Conservation (phyloP, 2,113 vertebrate genomes). For the Cebus imitator region DNA sequence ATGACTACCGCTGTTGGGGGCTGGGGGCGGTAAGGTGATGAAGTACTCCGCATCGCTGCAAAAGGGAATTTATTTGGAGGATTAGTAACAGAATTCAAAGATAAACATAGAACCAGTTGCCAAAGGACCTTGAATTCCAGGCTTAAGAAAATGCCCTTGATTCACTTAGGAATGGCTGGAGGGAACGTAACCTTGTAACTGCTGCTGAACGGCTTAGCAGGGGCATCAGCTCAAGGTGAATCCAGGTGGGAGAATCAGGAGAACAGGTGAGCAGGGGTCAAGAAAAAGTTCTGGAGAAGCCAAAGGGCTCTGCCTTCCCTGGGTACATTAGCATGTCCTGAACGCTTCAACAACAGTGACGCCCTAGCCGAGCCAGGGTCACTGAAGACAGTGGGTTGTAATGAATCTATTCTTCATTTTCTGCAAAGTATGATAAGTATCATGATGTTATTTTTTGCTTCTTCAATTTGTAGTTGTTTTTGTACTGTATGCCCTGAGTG, state of each 20-base stretch:
- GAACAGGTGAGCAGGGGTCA: background rate
- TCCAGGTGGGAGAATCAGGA: background rate
- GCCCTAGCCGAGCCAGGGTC: background rate
- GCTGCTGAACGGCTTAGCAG: background rate
- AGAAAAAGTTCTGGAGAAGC: background rate
- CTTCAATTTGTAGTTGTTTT: background rate
- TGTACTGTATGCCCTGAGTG: background rate
- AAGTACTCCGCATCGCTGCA: background rate
- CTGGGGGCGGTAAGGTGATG: background rate
- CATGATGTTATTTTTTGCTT: background rate
- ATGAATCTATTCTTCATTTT: background rate
- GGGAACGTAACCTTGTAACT: background rate
- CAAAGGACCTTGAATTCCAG: background rate
- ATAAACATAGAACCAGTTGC: background rate
- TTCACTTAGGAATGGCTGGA: background rate
- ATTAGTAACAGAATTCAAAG: background rate
- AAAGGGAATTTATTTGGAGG: background rate
- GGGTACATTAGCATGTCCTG: background rate
- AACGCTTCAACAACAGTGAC: background rate
- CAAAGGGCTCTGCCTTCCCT: background rate
- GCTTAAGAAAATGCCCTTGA: background rate
- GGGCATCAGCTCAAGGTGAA: too few relatives aligned
- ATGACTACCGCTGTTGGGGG: too few relatives aligned
- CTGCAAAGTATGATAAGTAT: background rate
- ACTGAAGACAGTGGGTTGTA: background rate